phyloP scores from a whole-genome alignment of 2,113 vertebrate species.

The Catharus minimus region DNA sequence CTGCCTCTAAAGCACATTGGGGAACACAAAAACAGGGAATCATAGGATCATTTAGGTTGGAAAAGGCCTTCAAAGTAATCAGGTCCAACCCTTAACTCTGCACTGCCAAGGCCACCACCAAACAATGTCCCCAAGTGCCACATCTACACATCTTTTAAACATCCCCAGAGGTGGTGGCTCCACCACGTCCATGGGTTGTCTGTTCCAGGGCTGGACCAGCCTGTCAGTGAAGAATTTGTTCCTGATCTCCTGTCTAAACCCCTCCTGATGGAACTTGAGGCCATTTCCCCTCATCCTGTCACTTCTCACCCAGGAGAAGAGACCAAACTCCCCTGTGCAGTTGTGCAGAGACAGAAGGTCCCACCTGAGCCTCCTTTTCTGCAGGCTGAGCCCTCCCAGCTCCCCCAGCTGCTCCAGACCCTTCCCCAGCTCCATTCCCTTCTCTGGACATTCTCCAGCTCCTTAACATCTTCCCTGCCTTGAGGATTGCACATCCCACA shows the following conservation, averaged over 20 bases:
- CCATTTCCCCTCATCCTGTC: rapidly evolving
- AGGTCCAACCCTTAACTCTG: background rate
- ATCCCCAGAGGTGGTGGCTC: background rate
- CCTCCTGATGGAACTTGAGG: background rate
- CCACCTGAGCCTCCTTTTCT: background rate
- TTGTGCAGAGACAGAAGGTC: background rate
- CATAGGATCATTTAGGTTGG: background rate
- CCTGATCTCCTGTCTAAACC: too few species aligned
- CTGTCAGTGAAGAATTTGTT: background rate
- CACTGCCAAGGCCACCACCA: background rate
- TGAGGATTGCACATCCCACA: background rate
- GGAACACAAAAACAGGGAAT: background rate
- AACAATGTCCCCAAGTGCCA: background rate
- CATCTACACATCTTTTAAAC: background rate
- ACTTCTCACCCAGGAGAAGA: background rate
- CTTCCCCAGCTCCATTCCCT: background rate
- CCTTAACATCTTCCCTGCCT: background rate
- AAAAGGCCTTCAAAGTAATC: background rate
- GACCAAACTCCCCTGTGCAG: background rate
- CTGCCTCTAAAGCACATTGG: background rate
- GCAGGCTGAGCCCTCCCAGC: background rate
- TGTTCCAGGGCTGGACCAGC: background rate
- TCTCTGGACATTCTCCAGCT: rapidly evolving
- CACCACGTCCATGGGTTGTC: rapidly evolving
- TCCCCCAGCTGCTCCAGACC: background rate